A percentile compares a stretch with the other conserved stretches of the same genome.
Conservation (phyloP, 2,888 invertebrate genomes). For the Nemotelus nigrinus region DNA sequence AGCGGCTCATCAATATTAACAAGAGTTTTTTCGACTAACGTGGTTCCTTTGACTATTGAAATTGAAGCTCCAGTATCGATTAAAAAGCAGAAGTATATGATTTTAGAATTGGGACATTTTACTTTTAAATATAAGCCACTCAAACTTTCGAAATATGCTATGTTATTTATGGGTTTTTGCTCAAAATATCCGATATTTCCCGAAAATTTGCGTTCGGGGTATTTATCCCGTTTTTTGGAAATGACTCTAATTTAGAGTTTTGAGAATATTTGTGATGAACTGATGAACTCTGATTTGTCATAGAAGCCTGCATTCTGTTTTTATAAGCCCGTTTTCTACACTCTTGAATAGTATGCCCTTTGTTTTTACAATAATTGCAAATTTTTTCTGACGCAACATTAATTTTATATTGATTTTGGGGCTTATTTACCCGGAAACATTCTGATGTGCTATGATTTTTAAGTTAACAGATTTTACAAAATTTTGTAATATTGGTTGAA, state of each 20-base stretch:
- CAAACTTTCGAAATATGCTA: not conserved
- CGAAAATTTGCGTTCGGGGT: conserved; percentile 9
- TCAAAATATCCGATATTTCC: not conserved
- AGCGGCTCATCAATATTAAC: not conserved
- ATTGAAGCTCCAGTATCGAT: conserved; percentile 10
- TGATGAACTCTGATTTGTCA: no score
- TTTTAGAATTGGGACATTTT: not conserved
- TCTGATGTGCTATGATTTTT: conserved; percentile 21
- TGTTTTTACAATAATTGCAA: conserved; percentile 16
- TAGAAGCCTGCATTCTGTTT: no score
- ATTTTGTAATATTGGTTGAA: conserved; percentile 13
- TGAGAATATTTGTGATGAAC: no score
- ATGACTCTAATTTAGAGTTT: no score
- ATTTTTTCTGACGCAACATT: not conserved
- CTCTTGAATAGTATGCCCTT: not conserved
- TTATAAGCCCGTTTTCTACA: conserved; percentile 11
- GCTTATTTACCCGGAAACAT: not conserved
- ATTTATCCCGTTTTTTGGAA: conserved; percentile 12
- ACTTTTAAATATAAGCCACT: not conserved
- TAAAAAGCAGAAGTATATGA: not conserved
- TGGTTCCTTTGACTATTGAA: conserved; percentile 6
- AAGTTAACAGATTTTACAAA: conserved; percentile 14
- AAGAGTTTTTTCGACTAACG: not conserved
- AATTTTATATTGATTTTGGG: not conserved
- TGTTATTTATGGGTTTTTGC: not conserved